Percentiles rank a stretch among this genome's conserved stretches.
Conservation (phyloP, 2,113 vertebrate species). For the Spea bombifrons region DNA sequence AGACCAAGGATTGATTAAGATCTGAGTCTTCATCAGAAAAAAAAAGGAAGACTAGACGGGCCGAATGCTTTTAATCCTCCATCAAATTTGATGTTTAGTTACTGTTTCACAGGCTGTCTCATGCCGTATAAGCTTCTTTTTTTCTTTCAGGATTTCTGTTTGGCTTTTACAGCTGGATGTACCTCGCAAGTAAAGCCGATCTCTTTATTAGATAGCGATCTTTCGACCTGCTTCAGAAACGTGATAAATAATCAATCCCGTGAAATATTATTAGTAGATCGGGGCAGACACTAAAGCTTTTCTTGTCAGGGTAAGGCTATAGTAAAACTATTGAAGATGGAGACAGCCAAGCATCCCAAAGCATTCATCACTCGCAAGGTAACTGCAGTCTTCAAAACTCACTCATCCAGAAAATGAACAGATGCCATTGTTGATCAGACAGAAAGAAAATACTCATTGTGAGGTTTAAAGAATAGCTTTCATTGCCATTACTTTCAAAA, state of each 20-base stretch:
- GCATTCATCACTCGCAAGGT: constrained; percentile 73
- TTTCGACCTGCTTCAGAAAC: constrained; percentile 57
- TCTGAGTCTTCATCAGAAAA: too few relatives aligned
- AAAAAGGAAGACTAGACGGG: too few relatives aligned
- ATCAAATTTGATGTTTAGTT: too few relatives aligned
- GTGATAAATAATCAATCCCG: constrained; percentile 56
- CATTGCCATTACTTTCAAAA: constrained; percentile 27
- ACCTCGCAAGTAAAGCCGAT: constrained; percentile 36
- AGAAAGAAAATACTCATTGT: constrained; percentile 53
- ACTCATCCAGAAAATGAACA: constrained; percentile 86
- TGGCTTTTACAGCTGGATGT: too few relatives aligned
- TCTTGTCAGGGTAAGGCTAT: constrained; percentile 63
- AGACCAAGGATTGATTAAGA: too few relatives aligned
- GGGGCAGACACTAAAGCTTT: constrained; percentile 55
- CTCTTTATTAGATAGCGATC: constrained; percentile 49
- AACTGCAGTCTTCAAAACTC: constrained; percentile 70
- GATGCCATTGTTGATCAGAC: constrained; percentile 70
- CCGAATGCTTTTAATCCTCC: too few relatives aligned
- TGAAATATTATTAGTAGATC: constrained; percentile 57
- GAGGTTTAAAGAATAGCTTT: constrained; percentile 47
- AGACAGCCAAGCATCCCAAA: constrained; percentile 60
- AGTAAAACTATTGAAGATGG: constrained; percentile 51
- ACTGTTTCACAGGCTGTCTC: too few relatives aligned
- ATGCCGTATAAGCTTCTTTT: too few relatives aligned
- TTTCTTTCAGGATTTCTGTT: too few relatives aligned